Evolutionary conservation across 2,797 vertebrate genomes (phyloP).

Genomic region (Psittacula derbiana): DNA sequence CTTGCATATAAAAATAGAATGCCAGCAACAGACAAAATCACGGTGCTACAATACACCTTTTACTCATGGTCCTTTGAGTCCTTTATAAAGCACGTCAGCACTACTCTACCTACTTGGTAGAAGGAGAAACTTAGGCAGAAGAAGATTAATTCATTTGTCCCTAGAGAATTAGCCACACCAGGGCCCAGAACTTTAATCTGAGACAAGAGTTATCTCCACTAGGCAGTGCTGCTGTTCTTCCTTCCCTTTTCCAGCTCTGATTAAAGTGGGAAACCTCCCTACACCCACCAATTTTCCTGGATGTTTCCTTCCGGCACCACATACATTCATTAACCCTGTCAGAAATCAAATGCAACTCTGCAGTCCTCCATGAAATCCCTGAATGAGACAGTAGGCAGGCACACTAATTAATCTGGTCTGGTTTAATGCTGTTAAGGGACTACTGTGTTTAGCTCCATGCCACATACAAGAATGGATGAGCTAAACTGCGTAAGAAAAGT

Average conservation of each 20-base stretch:
- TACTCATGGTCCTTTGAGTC: background rate
- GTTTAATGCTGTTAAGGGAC: background rate
- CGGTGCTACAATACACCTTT: background rate
- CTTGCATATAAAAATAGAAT: rapidly evolving
- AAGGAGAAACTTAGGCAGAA: background rate
- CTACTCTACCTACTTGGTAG: background rate
- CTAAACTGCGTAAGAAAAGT: background rate
- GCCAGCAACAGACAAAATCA: background rate
- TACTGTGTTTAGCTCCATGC: background rate
- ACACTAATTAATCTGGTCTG: background rate
- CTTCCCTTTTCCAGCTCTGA: background rate
- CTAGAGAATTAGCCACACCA: background rate
- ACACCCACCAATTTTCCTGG: background rate
- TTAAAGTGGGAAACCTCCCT: background rate
- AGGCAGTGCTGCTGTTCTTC: background rate
- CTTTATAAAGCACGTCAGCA: background rate
- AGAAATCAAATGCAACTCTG: background rate
- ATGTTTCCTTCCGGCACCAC: background rate
- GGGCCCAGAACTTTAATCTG: rapidly evolving
- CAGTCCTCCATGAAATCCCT: background rate
- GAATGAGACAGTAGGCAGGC: background rate
- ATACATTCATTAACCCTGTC: background rate
- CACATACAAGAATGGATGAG: background rate
- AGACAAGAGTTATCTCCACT: background rate
- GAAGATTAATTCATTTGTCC: background rate